Conservation (phyloP, 2,113 vertebrate genomes). For the Callaeas wilsoni region DNA sequence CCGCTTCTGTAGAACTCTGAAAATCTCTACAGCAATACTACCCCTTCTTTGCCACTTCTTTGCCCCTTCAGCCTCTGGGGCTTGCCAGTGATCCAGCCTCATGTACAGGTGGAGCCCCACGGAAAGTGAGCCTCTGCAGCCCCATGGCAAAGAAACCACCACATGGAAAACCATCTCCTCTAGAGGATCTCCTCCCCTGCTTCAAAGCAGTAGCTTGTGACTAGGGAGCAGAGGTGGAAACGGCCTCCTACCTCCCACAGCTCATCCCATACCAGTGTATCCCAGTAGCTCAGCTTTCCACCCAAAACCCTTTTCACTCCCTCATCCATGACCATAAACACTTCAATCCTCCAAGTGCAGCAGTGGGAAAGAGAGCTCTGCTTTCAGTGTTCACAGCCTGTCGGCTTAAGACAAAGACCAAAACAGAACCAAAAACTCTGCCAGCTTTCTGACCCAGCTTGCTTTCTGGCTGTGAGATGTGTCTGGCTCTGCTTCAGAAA, state of each 20-base stretch:
- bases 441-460: not conserved
- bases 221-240: not conserved
- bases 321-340: not conserved
- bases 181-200: not conserved
- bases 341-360: not conserved
- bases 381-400: not conserved
- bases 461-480: not conserved
- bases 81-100: not conserved
- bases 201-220: not conserved
- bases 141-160: not conserved
- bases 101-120: rapidly evolving
- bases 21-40: not conserved
- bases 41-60: not conserved
- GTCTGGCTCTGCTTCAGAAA: not conserved
- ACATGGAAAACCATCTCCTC: not conserved
- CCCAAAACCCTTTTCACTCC: not conserved
- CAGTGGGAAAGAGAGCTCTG: not conserved
- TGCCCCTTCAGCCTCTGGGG: not conserved
- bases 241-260: rapidly evolving
- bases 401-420: not conserved
- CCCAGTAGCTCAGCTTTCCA: not conserved
- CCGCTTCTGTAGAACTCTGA: not conserved
- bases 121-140: not conserved
- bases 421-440: not conserved
- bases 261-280: too few relatives aligned